Percentiles rank a stretch among this genome's conserved stretches.
These are phyloP conservation scores for Chaitophorus viminalis DNA, from an alignment of 2,888 invertebrate species.

Conservation along the genomic window DNA sequence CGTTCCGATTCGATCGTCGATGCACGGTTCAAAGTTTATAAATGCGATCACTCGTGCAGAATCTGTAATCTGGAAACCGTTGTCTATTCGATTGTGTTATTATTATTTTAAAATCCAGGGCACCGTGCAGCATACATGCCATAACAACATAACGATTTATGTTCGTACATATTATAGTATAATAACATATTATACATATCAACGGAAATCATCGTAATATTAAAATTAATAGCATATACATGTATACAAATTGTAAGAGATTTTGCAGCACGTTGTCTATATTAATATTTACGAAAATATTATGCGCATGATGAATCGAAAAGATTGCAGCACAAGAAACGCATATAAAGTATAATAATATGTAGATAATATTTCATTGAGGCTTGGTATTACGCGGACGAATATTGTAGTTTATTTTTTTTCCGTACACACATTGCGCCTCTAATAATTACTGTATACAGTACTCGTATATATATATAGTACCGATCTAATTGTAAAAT, in stretches of 20 bases:
- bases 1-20: slow-evolving; percentile 6
- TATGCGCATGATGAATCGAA: no score
- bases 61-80: neutral
- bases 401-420: neutral
- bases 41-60: neutral
- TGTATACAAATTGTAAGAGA: neutral
- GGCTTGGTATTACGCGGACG: neutral
- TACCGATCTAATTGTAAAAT: neutral
- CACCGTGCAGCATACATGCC: neutral
- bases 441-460: neutral
- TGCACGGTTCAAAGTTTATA: neutral
- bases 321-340: no score
- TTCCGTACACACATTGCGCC: neutral
- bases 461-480: neutral
- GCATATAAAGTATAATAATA: no score
- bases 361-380: no score
- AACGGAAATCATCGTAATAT: neutral
- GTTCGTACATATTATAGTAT: no score
- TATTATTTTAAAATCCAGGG: neutral
- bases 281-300: no score
- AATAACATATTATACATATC: no score
- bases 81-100: neutral
- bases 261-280: neutral
- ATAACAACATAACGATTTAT: no score
- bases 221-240: neutral